These are phyloP conservation scores for Toxostoma redivivum DNA, from an alignment of 2,113 vertebrate genomes.

Conservation along the genomic window DNA sequence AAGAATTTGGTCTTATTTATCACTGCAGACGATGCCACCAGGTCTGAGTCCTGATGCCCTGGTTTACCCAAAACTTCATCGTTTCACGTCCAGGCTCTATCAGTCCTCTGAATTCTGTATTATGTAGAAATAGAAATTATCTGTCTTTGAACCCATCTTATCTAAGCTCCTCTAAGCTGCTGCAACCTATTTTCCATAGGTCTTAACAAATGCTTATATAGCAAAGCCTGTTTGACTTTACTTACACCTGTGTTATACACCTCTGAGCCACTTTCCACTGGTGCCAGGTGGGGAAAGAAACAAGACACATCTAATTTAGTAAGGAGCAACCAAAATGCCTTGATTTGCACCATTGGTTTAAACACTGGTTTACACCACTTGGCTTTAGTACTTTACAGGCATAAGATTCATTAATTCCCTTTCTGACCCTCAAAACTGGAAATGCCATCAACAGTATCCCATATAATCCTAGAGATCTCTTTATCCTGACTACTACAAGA, in stretches of 20 bases:
- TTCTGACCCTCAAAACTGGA: not conserved
- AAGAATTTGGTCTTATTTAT: not conserved
- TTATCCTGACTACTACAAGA: not conserved
- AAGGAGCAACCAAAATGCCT: not conserved
- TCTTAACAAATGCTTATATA: not conserved
- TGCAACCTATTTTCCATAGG: not conserved
- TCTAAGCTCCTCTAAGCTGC: not conserved
- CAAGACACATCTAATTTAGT: not conserved
- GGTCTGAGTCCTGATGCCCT: not conserved
- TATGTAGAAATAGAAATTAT: not conserved
- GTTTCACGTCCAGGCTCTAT: not conserved
- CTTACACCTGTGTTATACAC: not conserved
- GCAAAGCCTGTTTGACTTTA: not conserved
- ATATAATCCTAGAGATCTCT: not conserved
- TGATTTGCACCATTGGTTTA: no score
- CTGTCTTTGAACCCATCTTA: not conserved
- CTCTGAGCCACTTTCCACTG: not conserved
- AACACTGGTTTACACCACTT: not conserved
- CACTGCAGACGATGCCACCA: not conserved
- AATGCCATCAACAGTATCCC: fast-evolving
- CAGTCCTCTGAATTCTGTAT: not conserved
- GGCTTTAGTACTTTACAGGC: not conserved
- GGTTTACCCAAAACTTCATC: not conserved
- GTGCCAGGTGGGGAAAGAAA: not conserved
- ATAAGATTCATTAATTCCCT: not conserved